A percentile compares a stretch with the other conserved stretches of the same genome.
phyloP scores from a whole-genome alignment of 35 echinoderm and acorn worm genomes.

The Apostichopus californicus region DNA sequence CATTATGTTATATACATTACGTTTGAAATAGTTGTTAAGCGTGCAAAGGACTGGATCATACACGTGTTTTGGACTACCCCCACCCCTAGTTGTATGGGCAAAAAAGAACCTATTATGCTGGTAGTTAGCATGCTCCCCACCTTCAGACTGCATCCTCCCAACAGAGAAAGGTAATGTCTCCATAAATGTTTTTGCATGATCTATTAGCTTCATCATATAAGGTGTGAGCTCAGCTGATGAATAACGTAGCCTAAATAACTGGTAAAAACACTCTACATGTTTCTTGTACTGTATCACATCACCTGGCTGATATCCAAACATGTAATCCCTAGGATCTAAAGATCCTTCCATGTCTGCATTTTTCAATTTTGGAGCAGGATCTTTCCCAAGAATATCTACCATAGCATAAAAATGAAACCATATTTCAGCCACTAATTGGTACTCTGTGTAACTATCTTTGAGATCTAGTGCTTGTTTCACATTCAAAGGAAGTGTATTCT shows the following conservation, averaged over 20 bases:
- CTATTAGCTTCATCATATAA: conserved; percentile 49
- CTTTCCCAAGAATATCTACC: conserved; percentile 34
- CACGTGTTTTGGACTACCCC: conserved; percentile 37
- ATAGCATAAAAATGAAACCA: conserved; percentile 47
- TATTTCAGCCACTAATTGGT: conserved; percentile 19
- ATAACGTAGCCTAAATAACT: not conserved
- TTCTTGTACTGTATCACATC: not conserved
- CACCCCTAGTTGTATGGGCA: conserved; percentile 46
- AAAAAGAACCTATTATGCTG: conserved; percentile 38
- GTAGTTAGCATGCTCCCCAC: conserved; percentile 57
- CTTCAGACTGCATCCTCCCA: conserved; percentile 49
- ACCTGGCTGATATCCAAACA: not conserved
- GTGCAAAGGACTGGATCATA: conserved; percentile 49
- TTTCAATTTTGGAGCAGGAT: not conserved
- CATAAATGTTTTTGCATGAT: conserved; percentile 35
- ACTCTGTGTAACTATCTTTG: not conserved
- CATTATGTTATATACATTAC: not conserved
- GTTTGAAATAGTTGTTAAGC: conserved; percentile 21
- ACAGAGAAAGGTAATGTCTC: conserved; percentile 15
- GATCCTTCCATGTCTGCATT: conserved; percentile 9
- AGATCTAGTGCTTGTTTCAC: not conserved
- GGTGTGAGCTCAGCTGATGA: not conserved
- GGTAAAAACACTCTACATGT: conserved; percentile 34
- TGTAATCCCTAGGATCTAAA: conserved; percentile 20
- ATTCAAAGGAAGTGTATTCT: conserved; percentile 37